These are phyloP conservation scores for Gnathonemus echidnorhynchus DNA, from an alignment of 2,113 vertebrate genomes.

Conservation along the genomic window DNA sequence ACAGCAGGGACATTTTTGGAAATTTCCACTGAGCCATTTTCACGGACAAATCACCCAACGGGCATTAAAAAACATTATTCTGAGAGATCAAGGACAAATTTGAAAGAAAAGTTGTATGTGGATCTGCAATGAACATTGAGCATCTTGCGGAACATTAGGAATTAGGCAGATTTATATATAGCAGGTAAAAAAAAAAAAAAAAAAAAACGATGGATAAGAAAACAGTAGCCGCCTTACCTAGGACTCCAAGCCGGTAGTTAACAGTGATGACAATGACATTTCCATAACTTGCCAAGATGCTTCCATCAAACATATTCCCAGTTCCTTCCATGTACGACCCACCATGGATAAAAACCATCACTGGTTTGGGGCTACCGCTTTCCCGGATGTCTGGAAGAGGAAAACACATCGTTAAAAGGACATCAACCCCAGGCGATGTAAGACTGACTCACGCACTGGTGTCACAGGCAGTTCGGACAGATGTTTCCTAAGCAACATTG, in stretches of 20 bases:
- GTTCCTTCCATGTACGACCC: conserved; percentile 99
- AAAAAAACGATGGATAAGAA: no score
- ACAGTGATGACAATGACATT: conserved; percentile 99
- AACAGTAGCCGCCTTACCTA: conserved; percentile 73
- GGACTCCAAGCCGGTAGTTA: conserved; percentile 95
- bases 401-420: conserved; percentile 60
- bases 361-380: conserved; percentile 96
- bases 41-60: background rate
- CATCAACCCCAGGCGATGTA: conserved; percentile 40
- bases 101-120: conserved; percentile 17
- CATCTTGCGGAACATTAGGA: background rate
- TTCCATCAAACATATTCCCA: conserved; percentile 98
- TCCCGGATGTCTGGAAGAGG: conserved; percentile 91
- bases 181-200: background rate
- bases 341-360: conserved; percentile 99
- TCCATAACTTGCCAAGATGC: conserved; percentile 98
- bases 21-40: conserved; percentile 17
- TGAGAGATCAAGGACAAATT: background rate
- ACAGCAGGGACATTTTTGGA: conserved; percentile 24
- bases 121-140: background rate
- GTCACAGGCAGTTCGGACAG: conserved; percentile 28
- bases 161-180: background rate
- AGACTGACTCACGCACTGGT: conserved; percentile 38
- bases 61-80: background rate
- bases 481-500: conserved; percentile 46